These are phyloP conservation scores for Dichetophora obliterata DNA, from an alignment of 2,888 invertebrate genomes.

Conservation along the genomic window DNA sequence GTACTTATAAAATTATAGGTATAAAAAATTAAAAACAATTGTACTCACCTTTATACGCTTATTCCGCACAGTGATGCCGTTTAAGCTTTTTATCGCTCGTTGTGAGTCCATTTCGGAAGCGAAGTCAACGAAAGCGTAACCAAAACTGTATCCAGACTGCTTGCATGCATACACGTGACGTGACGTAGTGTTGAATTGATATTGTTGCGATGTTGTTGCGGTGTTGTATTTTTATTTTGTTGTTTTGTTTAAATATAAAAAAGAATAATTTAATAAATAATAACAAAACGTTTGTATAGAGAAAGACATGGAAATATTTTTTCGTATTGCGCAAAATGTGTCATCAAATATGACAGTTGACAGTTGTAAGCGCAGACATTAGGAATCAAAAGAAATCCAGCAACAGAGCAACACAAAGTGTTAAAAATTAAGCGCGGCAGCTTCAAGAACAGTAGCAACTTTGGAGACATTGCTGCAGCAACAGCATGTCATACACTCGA, in stretches of 20 bases:
- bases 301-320: conserved; percentile 16
- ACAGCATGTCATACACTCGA: neutral
- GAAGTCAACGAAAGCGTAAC: conserved; percentile 96
- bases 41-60: conserved; percentile 85
- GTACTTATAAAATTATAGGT: neutral
- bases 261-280: conserved; percentile 28
- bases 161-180: too few relatives aligned
- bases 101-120: conserved; percentile 86
- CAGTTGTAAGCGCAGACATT: conserved; percentile 1
- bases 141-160: conserved; percentile 94
- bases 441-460: neutral
- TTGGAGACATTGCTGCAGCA: conserved; percentile 7
- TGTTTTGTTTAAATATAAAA: conserved; percentile 1
- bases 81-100: conserved; percentile 87
- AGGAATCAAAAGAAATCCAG: neutral
- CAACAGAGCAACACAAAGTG: neutral
- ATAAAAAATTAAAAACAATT: neutral
- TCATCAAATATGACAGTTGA: conserved; percentile 34
- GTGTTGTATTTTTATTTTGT: neutral
- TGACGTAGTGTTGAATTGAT: neutral
- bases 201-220: neutral
- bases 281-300: neutral
- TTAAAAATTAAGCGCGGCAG: conserved; percentile 2
- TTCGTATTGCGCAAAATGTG: conserved; percentile 25
- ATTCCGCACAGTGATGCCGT: conserved; percentile 90